Base-by-base conservation (phyloP, 1,140 invertebrate genomes). In the Dryas iulia region DNA sequence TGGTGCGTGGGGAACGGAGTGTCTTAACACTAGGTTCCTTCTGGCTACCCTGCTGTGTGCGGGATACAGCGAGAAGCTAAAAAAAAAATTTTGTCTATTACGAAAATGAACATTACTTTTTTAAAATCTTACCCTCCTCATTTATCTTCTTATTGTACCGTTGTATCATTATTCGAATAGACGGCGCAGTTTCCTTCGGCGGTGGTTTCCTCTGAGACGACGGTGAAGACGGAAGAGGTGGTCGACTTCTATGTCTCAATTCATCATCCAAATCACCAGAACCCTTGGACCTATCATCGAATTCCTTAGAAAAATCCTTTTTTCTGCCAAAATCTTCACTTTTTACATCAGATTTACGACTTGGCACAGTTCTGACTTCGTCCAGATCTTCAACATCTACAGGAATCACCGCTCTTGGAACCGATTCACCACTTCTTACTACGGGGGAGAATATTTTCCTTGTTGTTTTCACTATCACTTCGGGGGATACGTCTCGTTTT, bases 391-490 rank as follows among this genome's bases (percentile, higher is more conserved):
- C 92, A 2, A 92, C 87, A 60, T 92, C 79, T 11, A 92, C 79
- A 26, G 91, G 90, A 76, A 92, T 92, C 0, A 92, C 92, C 14
- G 91, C 90, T 71, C 86, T 83, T 0, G 91, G 86, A 14, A 92
- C 78, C 0, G 93, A 87, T 66, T 93, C 93, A 8, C 92, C 92
- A 47, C 93, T 93, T 59, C 92, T 86, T 11, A 93, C 92, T 8
- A 96, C 93, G 0, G 95, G 95, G 0, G 95, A 95, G 72, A 96
- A 96, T 65, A 96, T 93, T 89, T 96, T 96, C 26, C 95, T 92
- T 57, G 95, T 96, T 0, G 96, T 96, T 79, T 95, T 96, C 0
- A 96, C 94, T 64, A 96, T 95, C 6, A 96, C 93, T 81, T 94
- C 93, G 59, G 89, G 91, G n/a, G 75, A 86, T 10, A 78, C 73